Conservation (phyloP, 2,888 invertebrate genomes). For the Volucella inflata region DNA sequence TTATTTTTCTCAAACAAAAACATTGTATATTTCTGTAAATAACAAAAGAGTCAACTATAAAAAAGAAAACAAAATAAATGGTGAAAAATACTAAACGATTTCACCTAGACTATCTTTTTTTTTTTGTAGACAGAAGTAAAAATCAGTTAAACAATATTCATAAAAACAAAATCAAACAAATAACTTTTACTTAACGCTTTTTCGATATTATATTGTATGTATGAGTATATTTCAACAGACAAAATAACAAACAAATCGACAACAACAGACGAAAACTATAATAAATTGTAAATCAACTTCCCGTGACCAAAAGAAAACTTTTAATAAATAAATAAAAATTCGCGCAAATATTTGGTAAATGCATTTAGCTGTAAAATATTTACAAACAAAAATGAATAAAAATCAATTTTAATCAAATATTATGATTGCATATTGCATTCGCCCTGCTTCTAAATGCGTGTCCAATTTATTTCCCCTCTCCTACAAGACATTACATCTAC, state of each 20-base stretch:
- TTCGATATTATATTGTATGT: neutral
- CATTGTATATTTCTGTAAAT: slow-evolving; percentile 74
- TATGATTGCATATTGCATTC: slow-evolving; percentile 35
- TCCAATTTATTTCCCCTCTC: slow-evolving; percentile 35
- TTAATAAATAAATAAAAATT: slow-evolving; percentile 13
- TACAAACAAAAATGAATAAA: neutral
- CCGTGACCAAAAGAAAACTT: slow-evolving; percentile 60
- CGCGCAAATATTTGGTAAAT: slow-evolving; percentile 64
- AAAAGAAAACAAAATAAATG: slow-evolving; percentile 58
- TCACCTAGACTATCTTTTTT: slow-evolving; percentile 52
- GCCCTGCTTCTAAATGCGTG: slow-evolving; percentile 52
- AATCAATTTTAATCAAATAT: slow-evolving; percentile 52
- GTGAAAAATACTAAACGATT: slow-evolving; percentile 73
- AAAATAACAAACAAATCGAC: slow-evolving; percentile 1
- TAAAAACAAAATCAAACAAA: slow-evolving; percentile 46
- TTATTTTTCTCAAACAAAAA: slow-evolving; percentile 9
- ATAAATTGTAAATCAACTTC: slow-evolving; percentile 63
- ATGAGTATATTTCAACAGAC: slow-evolving; percentile 2
- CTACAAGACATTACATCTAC: slow-evolving; percentile 38
- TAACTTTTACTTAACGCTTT: slow-evolving; percentile 69
- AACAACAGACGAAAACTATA: slow-evolving; percentile 24
- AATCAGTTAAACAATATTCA: slow-evolving; percentile 47
- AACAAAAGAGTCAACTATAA: slow-evolving; percentile 19
- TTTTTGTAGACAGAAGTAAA: slow-evolving; percentile 59
- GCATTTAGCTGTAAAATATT: slow-evolving; percentile 54